Evolutionary conservation across 2,888 invertebrate species (phyloP), one percentile per base, ranked within the genome.

Genomic region (Crematogaster levior): DNA sequence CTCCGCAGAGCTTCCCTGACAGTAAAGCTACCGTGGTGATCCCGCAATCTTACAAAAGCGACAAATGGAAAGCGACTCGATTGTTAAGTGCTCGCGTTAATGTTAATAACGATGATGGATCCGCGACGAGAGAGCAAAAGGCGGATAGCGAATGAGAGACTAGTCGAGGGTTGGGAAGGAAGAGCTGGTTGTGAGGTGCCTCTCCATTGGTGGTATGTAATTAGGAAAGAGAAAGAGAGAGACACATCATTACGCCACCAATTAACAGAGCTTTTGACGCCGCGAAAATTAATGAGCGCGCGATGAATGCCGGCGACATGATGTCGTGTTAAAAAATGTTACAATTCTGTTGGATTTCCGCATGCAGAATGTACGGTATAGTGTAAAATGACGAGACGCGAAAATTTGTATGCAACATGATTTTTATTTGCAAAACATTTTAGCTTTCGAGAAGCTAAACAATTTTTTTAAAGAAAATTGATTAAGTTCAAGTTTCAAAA

Each of bases 41-140:
- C 48, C 63, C 72, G 30, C 79, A 46, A 46, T 48, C 56, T 82
- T 81, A 80, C 83, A 88, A 84, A 89, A 84, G 73, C 81, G 85
- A 83, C 75, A 79, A 77, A 68, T 68, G 70, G 70, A 43, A 77
- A 70, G 30, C 30, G 53, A 46, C 77, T 74, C 82, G 89, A 68
- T 87, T 84, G 90, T 88, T 89, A 91, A 91, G 88, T 87, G 86
- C 68, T 82, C 75, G 82, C 84, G 84, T 89, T 86, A 85, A 87
- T 85, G 86, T 90, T 91, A 90, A 90, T 91, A 91, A 91, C 83
- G 89, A 88, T 91, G 88, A 91, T 91, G 91, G 91, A 88, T 83
- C 77, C 74, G 84, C 74, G 77, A 86, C 6, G 37, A 34, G 21
- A 30, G 37, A n/a, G 34, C 15, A 21, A 34, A 60, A 48, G 46